Percentiles rank a stretch among this genome's conserved stretches.
Evolutionary conservation across 2,797 vertebrate species (phyloP).

Genomic region (Scomberomorus guttatus): DNA sequence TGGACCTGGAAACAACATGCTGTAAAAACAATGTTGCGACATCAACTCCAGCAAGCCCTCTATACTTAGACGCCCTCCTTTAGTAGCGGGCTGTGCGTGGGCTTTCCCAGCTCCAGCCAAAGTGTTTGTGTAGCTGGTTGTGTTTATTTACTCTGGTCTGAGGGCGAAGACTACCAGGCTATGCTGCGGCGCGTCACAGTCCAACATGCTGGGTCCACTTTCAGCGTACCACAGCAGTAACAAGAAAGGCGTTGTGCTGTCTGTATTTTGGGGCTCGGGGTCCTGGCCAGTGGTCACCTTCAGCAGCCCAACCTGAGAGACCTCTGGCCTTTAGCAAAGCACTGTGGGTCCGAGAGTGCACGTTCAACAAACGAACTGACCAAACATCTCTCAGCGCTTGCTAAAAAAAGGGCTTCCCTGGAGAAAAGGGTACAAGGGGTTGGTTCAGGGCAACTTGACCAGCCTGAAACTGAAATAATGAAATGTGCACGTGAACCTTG

Average conservation of each 20-base stretch:
- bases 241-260: constrained; percentile 73
- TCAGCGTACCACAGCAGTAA: constrained; percentile 58
- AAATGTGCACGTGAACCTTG: constrained; percentile 58
- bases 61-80: constrained; percentile 70
- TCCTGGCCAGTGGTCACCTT: constrained; percentile 69
- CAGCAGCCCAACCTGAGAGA: constrained; percentile 70
- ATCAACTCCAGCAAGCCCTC: constrained; percentile 61
- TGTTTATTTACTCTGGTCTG: constrained; percentile 81
- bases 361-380: constrained; percentile 75
- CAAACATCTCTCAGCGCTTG: constrained; percentile 67
- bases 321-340: constrained; percentile 70
- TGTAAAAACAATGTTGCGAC: constrained; percentile 71
- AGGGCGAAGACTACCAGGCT: constrained; percentile 76
- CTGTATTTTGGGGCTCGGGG: constrained; percentile 70
- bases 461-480: constrained; percentile 61
- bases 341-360: constrained; percentile 53
- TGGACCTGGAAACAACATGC: constrained; percentile 48
- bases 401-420: constrained; percentile 71
- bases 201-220: constrained; percentile 68
- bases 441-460: constrained; percentile 67
- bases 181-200: constrained; percentile 61
- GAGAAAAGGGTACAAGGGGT: constrained; percentile 65
- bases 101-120: constrained; percentile 64
- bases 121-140: constrained; percentile 82
- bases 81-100: constrained; percentile 58